phyloP scores from a whole-genome alignment of 1,140 invertebrate species.

The Polyergus mexicanus region DNA sequence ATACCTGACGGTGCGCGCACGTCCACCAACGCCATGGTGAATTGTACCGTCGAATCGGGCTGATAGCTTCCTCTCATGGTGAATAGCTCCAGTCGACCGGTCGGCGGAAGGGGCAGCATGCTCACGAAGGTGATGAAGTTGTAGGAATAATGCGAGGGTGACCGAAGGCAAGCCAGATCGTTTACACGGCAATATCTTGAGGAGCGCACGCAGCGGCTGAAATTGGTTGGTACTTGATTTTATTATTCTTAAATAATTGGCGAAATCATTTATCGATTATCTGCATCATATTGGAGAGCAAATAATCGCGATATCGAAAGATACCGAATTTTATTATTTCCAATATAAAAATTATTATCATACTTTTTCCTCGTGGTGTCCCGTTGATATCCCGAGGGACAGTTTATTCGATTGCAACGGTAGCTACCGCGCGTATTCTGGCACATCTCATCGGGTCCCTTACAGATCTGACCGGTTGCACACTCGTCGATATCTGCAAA shows the following conservation, averaged over 20 bases:
- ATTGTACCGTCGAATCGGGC: constrained; percentile 90
- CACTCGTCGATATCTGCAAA: constrained; percentile 96
- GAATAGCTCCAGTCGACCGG: constrained; percentile 92
- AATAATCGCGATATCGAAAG: background rate
- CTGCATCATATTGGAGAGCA: too few relatives aligned
- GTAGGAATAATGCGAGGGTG: constrained; percentile 94
- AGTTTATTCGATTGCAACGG: constrained; percentile 94
- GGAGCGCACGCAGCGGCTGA: constrained; percentile 93
- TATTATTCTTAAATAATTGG: background rate
- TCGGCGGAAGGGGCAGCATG: constrained; percentile 91
- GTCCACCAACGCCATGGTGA: constrained; percentile 91
- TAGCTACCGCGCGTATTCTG: constrained; percentile 96
- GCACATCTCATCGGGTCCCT: constrained; percentile 92
- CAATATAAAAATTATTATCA: constrained; percentile 75
- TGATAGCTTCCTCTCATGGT: constrained; percentile 94
- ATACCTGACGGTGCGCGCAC: constrained; percentile 89
- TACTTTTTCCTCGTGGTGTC: constrained; percentile 92
- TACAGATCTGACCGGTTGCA: constrained; percentile 88
- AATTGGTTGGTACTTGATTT: constrained; percentile 76
- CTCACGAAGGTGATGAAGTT: constrained; percentile 97
- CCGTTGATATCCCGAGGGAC: constrained; percentile 93
- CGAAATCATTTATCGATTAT: background rate
- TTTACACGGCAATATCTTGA: constrained; percentile 89
- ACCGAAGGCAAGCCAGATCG: constrained; percentile 91
- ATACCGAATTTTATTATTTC: background rate